These are phyloP conservation scores for Tenthredo notha DNA, from an alignment of 2,888 invertebrate species.

Conservation along the genomic window DNA sequence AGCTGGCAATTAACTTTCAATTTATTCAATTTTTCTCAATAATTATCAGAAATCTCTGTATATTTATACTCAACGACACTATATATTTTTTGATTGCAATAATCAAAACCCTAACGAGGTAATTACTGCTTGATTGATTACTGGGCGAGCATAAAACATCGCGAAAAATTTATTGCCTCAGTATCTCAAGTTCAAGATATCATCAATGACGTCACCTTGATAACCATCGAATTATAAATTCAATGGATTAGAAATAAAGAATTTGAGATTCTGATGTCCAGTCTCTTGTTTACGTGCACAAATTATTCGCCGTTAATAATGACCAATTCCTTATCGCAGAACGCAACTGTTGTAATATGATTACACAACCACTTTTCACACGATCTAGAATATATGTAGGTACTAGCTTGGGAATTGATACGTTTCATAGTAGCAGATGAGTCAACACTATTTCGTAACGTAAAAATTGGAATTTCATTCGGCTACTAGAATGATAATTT, in stretches of 20 bases:
- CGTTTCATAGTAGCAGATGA: not conserved
- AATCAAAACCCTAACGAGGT: not conserved
- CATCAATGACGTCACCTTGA: not conserved
- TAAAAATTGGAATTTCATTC: slow-evolving; percentile 12
- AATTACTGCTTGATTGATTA: not conserved
- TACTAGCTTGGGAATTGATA: not conserved
- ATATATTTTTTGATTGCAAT: not conserved
- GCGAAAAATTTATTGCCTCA: not conserved
- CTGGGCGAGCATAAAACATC: not conserved
- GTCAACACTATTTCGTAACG: not conserved
- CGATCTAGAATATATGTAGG: not conserved
- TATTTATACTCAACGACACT: not conserved
- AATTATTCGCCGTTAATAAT: not conserved
- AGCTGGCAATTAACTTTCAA: not conserved
- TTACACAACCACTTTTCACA: not conserved
- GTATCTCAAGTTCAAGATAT: not conserved
- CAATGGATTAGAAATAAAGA: not conserved
- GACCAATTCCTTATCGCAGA: not conserved
- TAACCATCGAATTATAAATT: not conserved
- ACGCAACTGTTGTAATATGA: not conserved
- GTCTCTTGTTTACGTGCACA: not conserved
- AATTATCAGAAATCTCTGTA: not conserved
- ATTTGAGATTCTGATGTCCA: not conserved
- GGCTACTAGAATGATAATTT: not conserved
- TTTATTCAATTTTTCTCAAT: not conserved